Conservation (phyloP, 2,113 vertebrate genomes). For the Cricetomys ansorgei region DNA sequence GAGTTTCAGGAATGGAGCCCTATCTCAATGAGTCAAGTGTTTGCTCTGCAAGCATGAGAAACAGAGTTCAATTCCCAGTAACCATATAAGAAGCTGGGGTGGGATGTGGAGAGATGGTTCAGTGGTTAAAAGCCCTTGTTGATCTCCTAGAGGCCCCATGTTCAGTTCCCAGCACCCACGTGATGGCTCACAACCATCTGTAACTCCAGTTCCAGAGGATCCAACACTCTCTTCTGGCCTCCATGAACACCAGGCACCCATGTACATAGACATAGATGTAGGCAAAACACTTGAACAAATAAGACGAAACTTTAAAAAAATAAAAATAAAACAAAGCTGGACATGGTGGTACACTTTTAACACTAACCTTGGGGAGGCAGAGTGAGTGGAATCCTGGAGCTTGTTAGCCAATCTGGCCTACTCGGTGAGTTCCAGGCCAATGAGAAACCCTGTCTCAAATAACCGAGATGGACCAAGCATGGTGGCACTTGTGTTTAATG, state of each 20-base stretch:
- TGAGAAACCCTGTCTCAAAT: not conserved
- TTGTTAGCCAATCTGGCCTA: not conserved
- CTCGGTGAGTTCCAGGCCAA: not conserved
- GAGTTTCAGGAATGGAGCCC: not conserved
- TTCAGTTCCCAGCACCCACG: not conserved
- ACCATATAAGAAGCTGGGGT: not conserved
- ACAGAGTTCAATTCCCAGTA: not conserved
- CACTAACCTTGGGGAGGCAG: not conserved
- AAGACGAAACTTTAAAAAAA: not conserved
- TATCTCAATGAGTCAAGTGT: not conserved
- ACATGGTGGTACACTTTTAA: not conserved
- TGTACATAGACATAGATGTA: not conserved
- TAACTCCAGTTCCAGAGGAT: not conserved
- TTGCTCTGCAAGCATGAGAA: not conserved
- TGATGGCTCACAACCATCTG: not conserved
- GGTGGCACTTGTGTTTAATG: not conserved
- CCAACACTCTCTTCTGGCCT: not conserved
- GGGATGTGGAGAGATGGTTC: not conserved
- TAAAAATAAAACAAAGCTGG: not conserved
- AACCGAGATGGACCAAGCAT: not conserved
- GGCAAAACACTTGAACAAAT: not conserved
- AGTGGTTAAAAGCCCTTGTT: not conserved
- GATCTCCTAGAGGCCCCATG: not conserved
- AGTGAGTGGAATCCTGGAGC: not conserved
- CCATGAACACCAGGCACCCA: not conserved